These are phyloP conservation scores for Ferdinandea cuprea DNA, from an alignment of 2,888 invertebrate genomes.

Conservation along the genomic window DNA sequence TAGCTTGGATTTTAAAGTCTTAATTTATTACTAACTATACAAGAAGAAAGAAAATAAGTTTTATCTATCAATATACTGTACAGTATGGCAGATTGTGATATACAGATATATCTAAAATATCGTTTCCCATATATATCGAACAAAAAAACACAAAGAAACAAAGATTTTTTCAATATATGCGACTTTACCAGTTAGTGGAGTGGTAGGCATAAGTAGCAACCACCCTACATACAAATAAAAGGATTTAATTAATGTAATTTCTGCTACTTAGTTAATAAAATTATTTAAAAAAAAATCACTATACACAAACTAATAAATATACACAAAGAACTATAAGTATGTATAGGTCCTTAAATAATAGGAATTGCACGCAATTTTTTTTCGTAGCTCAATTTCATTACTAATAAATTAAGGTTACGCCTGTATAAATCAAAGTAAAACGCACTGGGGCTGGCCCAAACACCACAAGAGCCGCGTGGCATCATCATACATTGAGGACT, in stretches of 20 bases:
- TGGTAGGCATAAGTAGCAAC: not conserved
- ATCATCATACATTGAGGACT: constrained; percentile 21
- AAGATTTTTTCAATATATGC: constrained; percentile 26
- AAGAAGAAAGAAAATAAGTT: constrained; percentile 78
- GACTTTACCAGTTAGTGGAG: constrained; percentile 18
- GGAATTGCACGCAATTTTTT: constrained; percentile 81
- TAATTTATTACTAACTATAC: constrained; percentile 80
- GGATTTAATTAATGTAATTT: constrained; percentile 63
- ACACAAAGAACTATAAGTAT: constrained; percentile 36
- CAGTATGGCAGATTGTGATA: constrained; percentile 72
- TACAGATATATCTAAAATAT: constrained; percentile 32
- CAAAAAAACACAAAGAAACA: constrained; percentile 27
- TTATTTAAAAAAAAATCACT: constrained; percentile 60
- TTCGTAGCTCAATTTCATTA: constrained; percentile 71
- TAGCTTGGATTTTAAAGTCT: constrained; percentile 61
- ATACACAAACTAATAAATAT: constrained; percentile 61
- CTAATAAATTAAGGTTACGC: constrained; percentile 70
- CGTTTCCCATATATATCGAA: constrained; percentile 47
- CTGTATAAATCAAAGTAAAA: constrained; percentile 73
- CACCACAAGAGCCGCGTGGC: constrained; percentile 19
- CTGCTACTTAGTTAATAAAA: constrained; percentile 68
- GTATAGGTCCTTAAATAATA: constrained; percentile 80
- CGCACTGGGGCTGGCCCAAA: constrained; percentile 54
- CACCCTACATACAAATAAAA: constrained; percentile 13
- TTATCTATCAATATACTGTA: constrained; percentile 68